Percentiles rank a stretch among this genome's conserved stretches.
Evolutionary conservation across 2,113 vertebrate genomes (phyloP).

Genomic region (Pampusana beccarii): DNA sequence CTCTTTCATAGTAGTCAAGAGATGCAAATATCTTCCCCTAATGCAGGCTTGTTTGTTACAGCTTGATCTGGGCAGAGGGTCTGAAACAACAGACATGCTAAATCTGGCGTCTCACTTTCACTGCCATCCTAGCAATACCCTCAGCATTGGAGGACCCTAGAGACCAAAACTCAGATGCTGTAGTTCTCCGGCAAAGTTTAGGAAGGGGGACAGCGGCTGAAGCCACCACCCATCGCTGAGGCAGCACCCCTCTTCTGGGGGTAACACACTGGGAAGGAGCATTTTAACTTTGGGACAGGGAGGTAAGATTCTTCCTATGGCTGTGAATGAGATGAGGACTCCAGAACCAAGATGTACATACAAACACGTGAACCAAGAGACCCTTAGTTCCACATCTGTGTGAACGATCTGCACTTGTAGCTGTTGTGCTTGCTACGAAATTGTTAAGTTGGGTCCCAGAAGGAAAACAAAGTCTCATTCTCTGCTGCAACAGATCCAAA

Average conservation of each 20-base stretch:
- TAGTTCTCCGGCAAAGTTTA: neutral
- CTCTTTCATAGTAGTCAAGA: neutral
- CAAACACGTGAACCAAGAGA: neutral
- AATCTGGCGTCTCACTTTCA: accelerated
- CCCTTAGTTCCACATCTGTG: neutral
- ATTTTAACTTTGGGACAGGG: neutral
- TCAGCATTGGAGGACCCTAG: neutral
- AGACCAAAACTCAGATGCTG: neutral
- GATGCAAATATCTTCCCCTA: neutral
- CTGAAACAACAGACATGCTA: accelerated
- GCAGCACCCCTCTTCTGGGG: neutral
- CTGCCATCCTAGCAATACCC: neutral
- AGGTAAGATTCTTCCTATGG: neutral
- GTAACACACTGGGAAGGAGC: neutral
- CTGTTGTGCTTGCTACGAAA: neutral
- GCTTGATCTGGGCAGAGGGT: neutral
- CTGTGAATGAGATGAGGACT: neutral
- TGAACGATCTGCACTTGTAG: accelerated
- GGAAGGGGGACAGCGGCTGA: accelerated
- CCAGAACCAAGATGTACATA: neutral
- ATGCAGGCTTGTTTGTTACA: neutral
- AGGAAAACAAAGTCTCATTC: neutral
- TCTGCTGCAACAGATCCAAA: neutral
- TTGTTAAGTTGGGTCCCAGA: neutral
- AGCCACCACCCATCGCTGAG: neutral